Percentiles rank a stretch among this genome's conserved stretches.
phyloP scores from a whole-genome alignment of 2,888 invertebrate species.

The Trachelus troglodyta region DNA sequence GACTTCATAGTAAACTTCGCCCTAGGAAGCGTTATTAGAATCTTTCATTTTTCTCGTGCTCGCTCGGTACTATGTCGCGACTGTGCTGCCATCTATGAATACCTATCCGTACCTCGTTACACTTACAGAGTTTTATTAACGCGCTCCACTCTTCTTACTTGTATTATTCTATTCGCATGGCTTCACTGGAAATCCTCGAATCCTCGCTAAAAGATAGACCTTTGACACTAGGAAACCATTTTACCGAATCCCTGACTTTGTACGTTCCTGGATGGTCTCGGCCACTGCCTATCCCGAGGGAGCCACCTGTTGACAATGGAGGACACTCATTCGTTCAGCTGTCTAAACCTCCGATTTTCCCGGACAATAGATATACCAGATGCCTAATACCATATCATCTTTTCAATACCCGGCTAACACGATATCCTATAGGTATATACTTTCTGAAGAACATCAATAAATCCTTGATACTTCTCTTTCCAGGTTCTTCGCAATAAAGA shows the following conservation, averaged over 20 bases:
- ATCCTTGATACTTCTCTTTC: constrained; percentile 17
- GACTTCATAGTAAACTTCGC: background rate
- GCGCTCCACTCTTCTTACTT: background rate
- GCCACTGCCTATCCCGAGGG: constrained; percentile 17
- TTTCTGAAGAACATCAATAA: background rate
- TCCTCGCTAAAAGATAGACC: background rate
- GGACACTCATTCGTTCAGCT: background rate
- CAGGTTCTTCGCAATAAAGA: constrained; percentile 83
- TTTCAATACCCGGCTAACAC: background rate
- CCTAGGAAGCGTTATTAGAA: background rate
- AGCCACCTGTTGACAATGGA: constrained; percentile 34
- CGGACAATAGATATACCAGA: background rate
- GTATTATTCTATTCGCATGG: background rate
- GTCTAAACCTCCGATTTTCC: background rate
- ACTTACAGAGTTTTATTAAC: background rate
- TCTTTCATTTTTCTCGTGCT: background rate
- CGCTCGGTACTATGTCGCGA: background rate
- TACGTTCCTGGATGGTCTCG: background rate
- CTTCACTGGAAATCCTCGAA: background rate
- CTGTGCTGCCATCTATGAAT: background rate
- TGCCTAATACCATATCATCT: background rate
- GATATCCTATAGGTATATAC: background rate
- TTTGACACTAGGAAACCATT: background rate
- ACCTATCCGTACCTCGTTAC: background rate
- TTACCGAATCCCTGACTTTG: background rate